A percentile compares a stretch with the other conserved stretches of the same genome.
phyloP scores from a whole-genome alignment of 1,140 invertebrate species.

The Chymomyza costata region DNA sequence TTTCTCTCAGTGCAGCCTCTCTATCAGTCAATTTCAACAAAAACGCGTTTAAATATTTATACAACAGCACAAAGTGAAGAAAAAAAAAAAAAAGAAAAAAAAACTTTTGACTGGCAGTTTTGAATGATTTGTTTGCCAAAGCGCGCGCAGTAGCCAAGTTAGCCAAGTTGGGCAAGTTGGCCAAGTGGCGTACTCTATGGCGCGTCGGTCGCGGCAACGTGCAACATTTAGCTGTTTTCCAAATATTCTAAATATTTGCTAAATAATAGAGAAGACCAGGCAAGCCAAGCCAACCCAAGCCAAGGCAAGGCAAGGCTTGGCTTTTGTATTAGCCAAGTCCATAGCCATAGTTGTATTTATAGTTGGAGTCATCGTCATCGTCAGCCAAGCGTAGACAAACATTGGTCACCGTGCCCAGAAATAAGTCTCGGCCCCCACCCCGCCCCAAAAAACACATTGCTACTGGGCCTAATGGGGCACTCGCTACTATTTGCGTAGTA shows the following conservation, averaged over 20 bases:
- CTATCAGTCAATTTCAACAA: constrained; percentile 30
- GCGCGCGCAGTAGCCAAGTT: constrained; percentile 69
- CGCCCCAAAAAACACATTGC: background rate
- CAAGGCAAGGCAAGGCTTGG: constrained; percentile 6
- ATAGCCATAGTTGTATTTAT: no score
- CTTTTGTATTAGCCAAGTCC: constrained; percentile 31
- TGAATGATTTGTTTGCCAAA: constrained; percentile 63
- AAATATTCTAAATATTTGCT: constrained; percentile 74
- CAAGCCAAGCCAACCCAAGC: background rate
- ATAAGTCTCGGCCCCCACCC: constrained; percentile 13
- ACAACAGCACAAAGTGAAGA: constrained; percentile 27
- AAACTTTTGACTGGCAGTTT: constrained; percentile 44
- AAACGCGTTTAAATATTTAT: constrained; percentile 46
- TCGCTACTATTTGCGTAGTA: constrained; percentile 60
- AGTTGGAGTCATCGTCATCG: no score
- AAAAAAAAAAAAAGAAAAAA: constrained; percentile 5
- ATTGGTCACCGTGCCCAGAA: constrained; percentile 40
- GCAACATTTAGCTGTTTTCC: constrained; percentile 45
- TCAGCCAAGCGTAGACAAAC: constrained; percentile 48
- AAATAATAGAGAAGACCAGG: constrained; percentile 63
- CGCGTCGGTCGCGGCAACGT: no score
- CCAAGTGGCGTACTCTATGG: no score
- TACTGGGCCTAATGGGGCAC: constrained; percentile 44
- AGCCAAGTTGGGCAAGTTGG: constrained; percentile 22
- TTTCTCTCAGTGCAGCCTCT: no score